Percentiles rank a stretch among this genome's conserved stretches.
phyloP scores from a whole-genome alignment of 2,113 vertebrate species.

The Coreoperca whiteheadi region DNA sequence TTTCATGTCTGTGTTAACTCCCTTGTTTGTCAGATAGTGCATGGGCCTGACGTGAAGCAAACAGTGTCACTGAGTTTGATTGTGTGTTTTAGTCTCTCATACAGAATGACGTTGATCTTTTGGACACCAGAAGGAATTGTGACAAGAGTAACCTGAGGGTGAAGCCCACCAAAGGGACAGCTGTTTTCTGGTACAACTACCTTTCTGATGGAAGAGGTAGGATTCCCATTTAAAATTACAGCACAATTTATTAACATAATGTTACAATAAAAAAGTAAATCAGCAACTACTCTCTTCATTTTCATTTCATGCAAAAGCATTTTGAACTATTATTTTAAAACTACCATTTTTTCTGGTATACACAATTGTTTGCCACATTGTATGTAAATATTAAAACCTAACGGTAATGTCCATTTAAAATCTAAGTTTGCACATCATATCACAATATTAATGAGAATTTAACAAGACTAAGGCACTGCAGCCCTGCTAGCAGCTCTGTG shows the following conservation, averaged over 20 bases:
- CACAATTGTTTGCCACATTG: background rate
- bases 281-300: background rate
- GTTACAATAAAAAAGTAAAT: background rate
- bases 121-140: conserved; percentile 96
- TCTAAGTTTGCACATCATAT: background rate
- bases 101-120: conserved; percentile 93
- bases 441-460: background rate
- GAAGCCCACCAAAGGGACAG: conserved; percentile 94
- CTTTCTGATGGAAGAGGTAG: conserved; percentile 96
- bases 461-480: background rate
- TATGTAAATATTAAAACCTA: background rate
- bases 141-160: conserved; percentile 96
- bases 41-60: background rate
- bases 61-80: conserved; percentile 24
- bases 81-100: conserved; percentile 90
- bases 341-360: background rate
- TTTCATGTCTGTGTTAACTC: conserved; percentile 53
- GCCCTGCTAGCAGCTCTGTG: background rate
- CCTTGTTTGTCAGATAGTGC: conserved; percentile 52
- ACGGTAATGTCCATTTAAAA: background rate
- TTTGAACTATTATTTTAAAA: background rate
- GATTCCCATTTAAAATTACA: background rate
- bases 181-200: conserved; percentile 99
- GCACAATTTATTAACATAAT: background rate
- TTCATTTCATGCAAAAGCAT: background rate